phyloP scores from a whole-genome alignment of 2,888 invertebrate genomes.

The Thecocarcelia acutangulata region DNA sequence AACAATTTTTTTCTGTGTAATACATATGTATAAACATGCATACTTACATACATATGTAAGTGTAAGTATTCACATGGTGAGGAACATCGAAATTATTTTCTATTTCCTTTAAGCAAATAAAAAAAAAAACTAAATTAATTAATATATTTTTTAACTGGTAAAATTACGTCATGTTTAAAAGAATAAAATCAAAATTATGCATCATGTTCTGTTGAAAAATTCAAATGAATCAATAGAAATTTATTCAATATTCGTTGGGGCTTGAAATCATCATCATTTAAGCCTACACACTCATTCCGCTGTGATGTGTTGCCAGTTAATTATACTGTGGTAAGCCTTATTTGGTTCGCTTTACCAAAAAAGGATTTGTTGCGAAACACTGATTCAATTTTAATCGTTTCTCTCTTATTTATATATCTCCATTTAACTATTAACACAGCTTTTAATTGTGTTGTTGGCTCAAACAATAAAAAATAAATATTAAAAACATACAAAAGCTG shows the following conservation, averaged over 20 bases:
- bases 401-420: background rate
- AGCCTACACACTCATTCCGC: slow-evolving; percentile 31
- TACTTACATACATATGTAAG: background rate
- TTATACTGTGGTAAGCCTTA: slow-evolving; percentile 23
- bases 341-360: slow-evolving; percentile 34
- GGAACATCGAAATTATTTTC: slow-evolving; percentile 13
- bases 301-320: background rate
- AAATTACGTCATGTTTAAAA: slow-evolving; percentile 32
- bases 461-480: no score
- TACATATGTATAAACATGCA: no score
- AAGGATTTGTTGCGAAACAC: slow-evolving; percentile 21
- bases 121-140: background rate
- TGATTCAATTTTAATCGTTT: slow-evolving; percentile 5
- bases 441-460: background rate
- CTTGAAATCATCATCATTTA: slow-evolving; percentile 17
- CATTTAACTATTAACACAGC: no score
- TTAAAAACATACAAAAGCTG: no score
- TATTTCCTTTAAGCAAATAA: background rate
- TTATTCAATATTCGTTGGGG: slow-evolving; percentile 12
- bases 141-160: background rate
- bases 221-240: slow-evolving; percentile 27
- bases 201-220: slow-evolving; percentile 28
- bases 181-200: background rate
- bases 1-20: no score
- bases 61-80: background rate